phyloP scores from a whole-genome alignment of 92 coral and sea anemone genomes.

The Desmophyllum pertusum region DNA sequence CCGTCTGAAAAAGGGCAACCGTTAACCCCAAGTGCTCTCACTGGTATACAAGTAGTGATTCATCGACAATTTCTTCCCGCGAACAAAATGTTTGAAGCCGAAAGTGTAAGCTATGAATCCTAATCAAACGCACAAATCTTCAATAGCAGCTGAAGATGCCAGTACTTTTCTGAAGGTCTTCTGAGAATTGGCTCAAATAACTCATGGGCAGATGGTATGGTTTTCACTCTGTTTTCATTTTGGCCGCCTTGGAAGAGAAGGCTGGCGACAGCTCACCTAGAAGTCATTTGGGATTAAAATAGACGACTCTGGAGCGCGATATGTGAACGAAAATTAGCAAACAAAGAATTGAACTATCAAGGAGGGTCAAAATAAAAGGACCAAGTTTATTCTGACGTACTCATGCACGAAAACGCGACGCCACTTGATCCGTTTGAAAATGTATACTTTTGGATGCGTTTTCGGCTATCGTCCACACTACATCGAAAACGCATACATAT shows the following conservation, averaged over 20 bases:
- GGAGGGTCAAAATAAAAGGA: constrained; percentile 53
- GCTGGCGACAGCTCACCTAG: constrained; percentile 43
- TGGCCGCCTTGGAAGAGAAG: constrained; percentile 48
- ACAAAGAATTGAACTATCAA: constrained; percentile 59
- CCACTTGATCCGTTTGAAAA: constrained; percentile 55
- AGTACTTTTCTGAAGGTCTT: constrained; percentile 40
- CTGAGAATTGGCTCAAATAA: constrained; percentile 32
- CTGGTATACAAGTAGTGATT: constrained; percentile 39
- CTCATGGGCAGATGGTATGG: constrained; percentile 57
- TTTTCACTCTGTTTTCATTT: constrained; percentile 44
- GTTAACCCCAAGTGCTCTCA: constrained; percentile 19
- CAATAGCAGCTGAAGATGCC: constrained; percentile 54
- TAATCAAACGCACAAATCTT: constrained; percentile 53
- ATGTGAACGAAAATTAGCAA: constrained; percentile 42
- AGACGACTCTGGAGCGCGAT: constrained; percentile 46
- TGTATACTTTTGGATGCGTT: too few species aligned
- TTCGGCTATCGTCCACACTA: too few species aligned
- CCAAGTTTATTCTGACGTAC: constrained; percentile 45
- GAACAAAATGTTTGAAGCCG: constrained; percentile 60
- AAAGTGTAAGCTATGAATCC: constrained; percentile 48
- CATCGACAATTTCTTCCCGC: constrained; percentile 42
- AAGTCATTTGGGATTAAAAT: constrained; percentile 28
- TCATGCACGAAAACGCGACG: constrained; percentile 36
- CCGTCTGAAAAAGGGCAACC: constrained; percentile 9
- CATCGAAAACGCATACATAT: too few species aligned